Evolutionary conservation across 2,888 invertebrate genomes (phyloP), one percentile per base, ranked within the genome.

Genomic region (Odontothrips loti): DNA sequence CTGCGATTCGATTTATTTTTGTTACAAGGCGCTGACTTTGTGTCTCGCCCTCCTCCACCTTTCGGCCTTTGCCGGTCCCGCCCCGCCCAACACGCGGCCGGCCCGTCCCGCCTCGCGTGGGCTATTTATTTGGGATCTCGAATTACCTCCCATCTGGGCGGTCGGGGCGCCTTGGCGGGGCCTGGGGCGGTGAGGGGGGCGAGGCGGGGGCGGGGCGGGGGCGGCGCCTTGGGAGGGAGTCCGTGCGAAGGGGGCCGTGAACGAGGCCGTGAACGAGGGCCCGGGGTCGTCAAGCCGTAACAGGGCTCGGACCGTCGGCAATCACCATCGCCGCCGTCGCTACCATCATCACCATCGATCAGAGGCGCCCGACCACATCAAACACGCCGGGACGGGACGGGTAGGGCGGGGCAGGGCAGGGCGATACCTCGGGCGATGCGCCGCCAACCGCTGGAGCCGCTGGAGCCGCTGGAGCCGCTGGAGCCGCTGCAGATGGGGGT

Each of bases 91-190:
- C 51, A 8, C 51, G 51, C 51, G 10, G n/a, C 48, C 48, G 48
- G 10, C 48, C 9, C 48, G 48, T 17, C 51, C 51, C 51, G 51
- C 58, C 58, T 20, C 58, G 58, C 58, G 6, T 58, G 58, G 58
- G 58, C 58, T 58, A 58, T 58, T 58, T 58, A 58, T 58, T 58
- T 58, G 58, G 20, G 58, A 58, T 58, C 58, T 58, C 58, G 17
- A n/a, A 58, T 58, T 58, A 58, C 58, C 58, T 58, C 58, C 58
- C 34, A 43, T 43, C 58, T 58, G 51, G 51, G 51, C 51, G 34
- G 34, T 2, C 58, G 20, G 58, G 58, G 17, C 58, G 12, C 58
- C 51, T 12, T 17, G 58, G 20, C 11, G 58, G n/a, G 15, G 58
- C 58, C 58, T 17, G 20, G 58, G 58, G 20, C 17, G 20, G 58